Evolutionary conservation across 2,888 invertebrate species (phyloP).

Genomic region (Rhorus exstirpatorius): DNA sequence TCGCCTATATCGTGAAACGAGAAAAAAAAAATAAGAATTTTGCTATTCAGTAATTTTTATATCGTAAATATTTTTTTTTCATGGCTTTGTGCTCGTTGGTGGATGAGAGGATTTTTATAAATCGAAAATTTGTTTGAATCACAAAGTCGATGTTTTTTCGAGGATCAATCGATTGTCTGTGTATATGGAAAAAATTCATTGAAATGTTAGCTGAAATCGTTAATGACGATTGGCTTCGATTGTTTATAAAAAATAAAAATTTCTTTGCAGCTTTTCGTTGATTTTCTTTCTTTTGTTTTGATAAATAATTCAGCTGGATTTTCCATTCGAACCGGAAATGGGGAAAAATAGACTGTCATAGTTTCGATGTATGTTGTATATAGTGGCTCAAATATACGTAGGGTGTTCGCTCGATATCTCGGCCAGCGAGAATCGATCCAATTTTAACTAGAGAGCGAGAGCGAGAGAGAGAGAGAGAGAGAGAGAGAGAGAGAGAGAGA

Average conservation of each 20-base stretch:
- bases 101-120: no score
- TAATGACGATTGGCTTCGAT: no score
- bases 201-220: no score
- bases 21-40: slow-evolving; percentile 17
- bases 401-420: slow-evolving; percentile 63
- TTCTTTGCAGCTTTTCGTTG: not conserved
- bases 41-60: not conserved
- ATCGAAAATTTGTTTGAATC: no score
- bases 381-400: slow-evolving; percentile 38
- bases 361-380: not conserved
- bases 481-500: slow-evolving; percentile 8
- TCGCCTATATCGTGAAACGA: slow-evolving; percentile 8
- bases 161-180: no score
- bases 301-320: not conserved
- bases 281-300: not conserved
- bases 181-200: no score
- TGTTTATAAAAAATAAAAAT: not conserved
- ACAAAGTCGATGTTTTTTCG: no score
- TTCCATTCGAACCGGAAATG: slow-evolving; percentile 20
- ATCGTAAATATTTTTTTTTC: slow-evolving; percentile 1
- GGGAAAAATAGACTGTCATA: not conserved
- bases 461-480: slow-evolving; percentile 27
- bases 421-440: slow-evolving; percentile 65
- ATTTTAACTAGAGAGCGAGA: slow-evolving; percentile 39
- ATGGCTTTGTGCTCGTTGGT: not conserved